These are phyloP conservation scores for Aegithalos caudatus DNA, from an alignment of 2,113 vertebrate genomes.

Conservation along the genomic window DNA sequence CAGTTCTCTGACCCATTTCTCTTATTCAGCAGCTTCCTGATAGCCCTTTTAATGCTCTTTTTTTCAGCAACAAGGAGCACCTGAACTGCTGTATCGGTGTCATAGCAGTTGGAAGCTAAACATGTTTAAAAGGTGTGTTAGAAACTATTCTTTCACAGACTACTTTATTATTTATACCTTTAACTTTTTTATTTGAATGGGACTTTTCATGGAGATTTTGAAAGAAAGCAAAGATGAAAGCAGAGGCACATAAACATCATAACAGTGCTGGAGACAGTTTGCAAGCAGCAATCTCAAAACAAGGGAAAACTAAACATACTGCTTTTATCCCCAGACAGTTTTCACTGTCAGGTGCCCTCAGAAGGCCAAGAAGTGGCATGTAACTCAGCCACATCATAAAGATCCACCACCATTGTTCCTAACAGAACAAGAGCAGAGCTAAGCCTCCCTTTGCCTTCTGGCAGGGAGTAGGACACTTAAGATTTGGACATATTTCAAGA, in stretches of 20 bases:
- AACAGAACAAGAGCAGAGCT: not conserved
- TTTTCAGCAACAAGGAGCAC: not conserved
- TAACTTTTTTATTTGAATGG: not conserved
- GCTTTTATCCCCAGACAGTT: not conserved
- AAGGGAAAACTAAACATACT: not conserved
- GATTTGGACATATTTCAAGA: not conserved
- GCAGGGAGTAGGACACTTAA: not conserved
- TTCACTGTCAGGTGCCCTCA: not conserved
- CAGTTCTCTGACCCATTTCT: not conserved
- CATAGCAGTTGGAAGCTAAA: not conserved
- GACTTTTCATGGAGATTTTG: not conserved
- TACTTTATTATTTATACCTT: not conserved
- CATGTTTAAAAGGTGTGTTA: not conserved
- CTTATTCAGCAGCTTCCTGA: not conserved
- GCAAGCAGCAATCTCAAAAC: not conserved
- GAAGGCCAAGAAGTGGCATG: not conserved
- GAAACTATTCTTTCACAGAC: not conserved
- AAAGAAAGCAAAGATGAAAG: not conserved
- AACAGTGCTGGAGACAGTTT: not conserved
- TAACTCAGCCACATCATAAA: not conserved
- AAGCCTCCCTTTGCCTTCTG: not conserved
- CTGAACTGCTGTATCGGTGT: not conserved
- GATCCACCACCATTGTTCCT: accelerated
- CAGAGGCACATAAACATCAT: not conserved
- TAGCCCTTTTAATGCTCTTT: not conserved